A percentile compares a stretch with the other conserved stretches of the same genome.
These are phyloP conservation scores for Tragelaphus strepsiceros DNA, from an alignment of 2,113 vertebrate genomes.

Conservation along the genomic window DNA sequence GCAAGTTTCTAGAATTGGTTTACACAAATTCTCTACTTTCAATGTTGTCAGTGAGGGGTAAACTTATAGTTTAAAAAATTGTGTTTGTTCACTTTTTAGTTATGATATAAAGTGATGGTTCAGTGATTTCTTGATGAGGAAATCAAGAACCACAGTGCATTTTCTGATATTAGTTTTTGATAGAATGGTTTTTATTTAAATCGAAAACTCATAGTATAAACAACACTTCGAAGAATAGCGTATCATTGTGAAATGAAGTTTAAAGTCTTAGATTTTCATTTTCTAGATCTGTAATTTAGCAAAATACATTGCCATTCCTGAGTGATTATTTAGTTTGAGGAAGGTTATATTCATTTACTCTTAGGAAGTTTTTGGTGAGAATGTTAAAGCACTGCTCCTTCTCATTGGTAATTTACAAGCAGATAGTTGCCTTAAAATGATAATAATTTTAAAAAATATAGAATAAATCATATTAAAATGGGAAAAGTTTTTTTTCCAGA, in stretches of 20 bases:
- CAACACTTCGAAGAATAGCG: background rate
- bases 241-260: background rate
- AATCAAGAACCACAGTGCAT: background rate
- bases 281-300: slow-evolving; percentile 25
- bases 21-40: background rate
- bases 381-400: background rate
- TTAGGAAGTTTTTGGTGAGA: background rate
- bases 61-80: background rate
- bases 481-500: background rate
- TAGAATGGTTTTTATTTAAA: background rate
- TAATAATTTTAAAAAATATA: background rate
- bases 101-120: background rate
- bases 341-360: background rate
- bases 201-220: background rate
- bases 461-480: background rate
- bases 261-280: background rate
- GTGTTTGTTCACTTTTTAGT: background rate
- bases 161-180: slow-evolving; percentile 11
- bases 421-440: background rate
- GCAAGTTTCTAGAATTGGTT: background rate
- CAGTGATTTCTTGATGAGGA: slow-evolving; percentile 3
- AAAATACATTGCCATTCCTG: background rate
- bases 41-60: background rate
- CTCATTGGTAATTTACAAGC: background rate
- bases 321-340: background rate